phyloP scores from a whole-genome alignment of 2,888 invertebrate genomes.

The Tipula unca region DNA sequence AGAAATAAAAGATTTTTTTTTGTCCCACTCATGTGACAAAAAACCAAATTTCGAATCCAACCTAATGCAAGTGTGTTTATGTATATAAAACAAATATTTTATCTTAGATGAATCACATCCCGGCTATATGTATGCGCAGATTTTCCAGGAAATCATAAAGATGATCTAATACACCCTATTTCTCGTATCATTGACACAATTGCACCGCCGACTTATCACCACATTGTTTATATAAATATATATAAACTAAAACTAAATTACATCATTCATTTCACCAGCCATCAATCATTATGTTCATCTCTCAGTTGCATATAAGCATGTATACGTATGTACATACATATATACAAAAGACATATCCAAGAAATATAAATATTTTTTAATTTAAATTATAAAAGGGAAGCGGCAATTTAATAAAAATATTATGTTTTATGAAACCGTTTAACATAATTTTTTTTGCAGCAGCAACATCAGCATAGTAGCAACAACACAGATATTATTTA shows the following conservation, averaged over 20 bases:
- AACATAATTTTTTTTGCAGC: not conserved
- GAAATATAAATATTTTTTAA: not conserved
- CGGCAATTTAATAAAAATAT: not conserved
- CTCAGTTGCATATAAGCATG: not conserved
- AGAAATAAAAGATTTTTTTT: no score
- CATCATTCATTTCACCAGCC: not conserved
- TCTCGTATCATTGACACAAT: not conserved
- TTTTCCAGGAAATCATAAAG: not conserved
- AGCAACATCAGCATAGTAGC: not conserved
- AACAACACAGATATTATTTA: not conserved
- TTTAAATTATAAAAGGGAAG: not conserved
- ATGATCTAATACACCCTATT: not conserved
- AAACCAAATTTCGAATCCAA: no score
- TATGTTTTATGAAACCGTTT: not conserved
- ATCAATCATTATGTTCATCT: not conserved
- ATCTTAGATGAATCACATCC: not conserved
- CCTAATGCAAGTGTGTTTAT: no score
- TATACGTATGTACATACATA: not conserved
- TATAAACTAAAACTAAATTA: not conserved
- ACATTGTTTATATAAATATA: not conserved
- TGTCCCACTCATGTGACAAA: no score
- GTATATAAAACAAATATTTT: no score
- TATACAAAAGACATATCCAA: not conserved
- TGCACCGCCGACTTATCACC: not conserved
- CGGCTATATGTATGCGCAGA: not conserved